These are phyloP conservation scores for Platalea minor DNA, from an alignment of 2,797 vertebrate genomes.

Conservation along the genomic window DNA sequence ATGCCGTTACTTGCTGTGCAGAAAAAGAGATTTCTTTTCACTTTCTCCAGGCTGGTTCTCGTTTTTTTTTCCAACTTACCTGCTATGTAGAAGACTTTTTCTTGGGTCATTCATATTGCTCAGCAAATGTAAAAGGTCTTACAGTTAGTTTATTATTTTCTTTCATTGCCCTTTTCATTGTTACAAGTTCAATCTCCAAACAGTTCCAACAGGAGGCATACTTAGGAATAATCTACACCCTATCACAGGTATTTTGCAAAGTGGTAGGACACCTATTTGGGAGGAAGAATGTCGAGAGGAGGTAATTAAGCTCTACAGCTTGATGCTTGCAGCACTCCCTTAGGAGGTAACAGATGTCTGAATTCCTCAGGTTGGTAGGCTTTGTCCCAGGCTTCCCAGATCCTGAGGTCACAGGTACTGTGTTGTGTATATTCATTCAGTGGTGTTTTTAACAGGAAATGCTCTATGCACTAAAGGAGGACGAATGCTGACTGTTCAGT, in stretches of 20 bases:
- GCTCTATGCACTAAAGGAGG: neutral
- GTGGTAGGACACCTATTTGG: neutral
- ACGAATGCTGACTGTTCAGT: neutral
- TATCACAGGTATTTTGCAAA: neutral
- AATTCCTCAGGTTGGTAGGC: neutral
- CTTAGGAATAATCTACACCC: neutral
- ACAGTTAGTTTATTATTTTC: neutral
- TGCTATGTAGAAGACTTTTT: neutral
- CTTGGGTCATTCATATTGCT: neutral
- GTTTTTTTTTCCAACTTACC: neutral
- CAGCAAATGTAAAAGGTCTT: neutral
- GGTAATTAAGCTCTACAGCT: neutral
- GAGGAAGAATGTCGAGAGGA: neutral
- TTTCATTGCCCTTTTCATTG: neutral
- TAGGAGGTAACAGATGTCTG: neutral
- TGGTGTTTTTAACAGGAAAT: neutral
- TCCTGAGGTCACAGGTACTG: neutral
- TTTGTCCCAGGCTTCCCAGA: neutral
- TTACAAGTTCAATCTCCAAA: neutral
- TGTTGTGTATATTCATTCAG: neutral
- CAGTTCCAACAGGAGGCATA: neutral
- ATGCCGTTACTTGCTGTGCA: neutral
- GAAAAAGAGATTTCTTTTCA: neutral
- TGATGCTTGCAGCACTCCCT: neutral
- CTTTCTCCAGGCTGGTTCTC: neutral